Conservation (phyloP, 2,888 invertebrate species). For the Tipula confusa region DNA sequence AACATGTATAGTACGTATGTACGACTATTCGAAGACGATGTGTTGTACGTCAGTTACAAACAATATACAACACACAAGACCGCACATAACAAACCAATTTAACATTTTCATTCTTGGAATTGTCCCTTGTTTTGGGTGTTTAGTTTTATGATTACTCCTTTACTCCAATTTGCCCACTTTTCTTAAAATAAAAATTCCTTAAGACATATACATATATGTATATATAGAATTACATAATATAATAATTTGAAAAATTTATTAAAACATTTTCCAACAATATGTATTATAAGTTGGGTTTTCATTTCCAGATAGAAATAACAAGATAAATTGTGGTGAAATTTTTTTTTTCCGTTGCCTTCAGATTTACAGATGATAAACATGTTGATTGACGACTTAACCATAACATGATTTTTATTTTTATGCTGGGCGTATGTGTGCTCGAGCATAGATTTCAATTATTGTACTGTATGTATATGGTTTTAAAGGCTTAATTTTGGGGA, state of each 20-base stretch:
- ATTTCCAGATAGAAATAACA: constrained; percentile 9
- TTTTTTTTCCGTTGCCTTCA: not conserved
- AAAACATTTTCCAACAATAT: not conserved
- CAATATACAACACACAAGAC: not conserved
- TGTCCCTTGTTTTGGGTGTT: constrained; percentile 12
- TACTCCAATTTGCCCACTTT: not conserved
- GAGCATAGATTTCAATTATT: not conserved
- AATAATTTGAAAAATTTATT: not conserved
- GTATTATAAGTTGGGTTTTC: not conserved
- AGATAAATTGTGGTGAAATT: constrained; percentile 7
- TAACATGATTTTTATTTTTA: not conserved
- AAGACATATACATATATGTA: too few relatives aligned
- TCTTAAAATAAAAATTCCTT: too few relatives aligned
- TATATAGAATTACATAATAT: too few relatives aligned
- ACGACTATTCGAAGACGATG: not conserved
- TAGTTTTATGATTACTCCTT: not conserved
- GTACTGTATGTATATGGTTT: not conserved
- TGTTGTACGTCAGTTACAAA: not conserved
- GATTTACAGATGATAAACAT: constrained; percentile 20
- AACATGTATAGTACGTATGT: not conserved
- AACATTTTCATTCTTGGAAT: not conserved
- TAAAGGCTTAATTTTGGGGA: not conserved
- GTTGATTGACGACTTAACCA: constrained; percentile 25
- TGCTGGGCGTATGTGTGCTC: not conserved
- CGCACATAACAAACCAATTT: not conserved